Conservation (phyloP, 2,113 vertebrate genomes). For the Petrocephalus zakoni region DNA sequence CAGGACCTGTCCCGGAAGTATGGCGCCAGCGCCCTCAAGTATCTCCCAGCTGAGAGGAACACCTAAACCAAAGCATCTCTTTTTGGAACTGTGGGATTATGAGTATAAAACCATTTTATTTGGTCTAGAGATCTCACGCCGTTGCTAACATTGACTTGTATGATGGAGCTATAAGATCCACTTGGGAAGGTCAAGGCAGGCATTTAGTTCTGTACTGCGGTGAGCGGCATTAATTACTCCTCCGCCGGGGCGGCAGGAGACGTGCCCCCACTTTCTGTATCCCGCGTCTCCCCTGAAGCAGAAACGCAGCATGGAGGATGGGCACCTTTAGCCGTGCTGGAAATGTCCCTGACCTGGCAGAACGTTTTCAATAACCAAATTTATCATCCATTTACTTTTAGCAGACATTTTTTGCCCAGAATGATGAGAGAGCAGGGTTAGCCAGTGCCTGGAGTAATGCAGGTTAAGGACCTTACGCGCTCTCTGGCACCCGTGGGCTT, state of each 20-base stretch:
- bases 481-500: neutral
- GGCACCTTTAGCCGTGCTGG: neutral
- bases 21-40: slow-evolving; percentile 86
- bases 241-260: neutral
- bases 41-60: slow-evolving; percentile 84
- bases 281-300: neutral
- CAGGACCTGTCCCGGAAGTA: slow-evolving; percentile 89
- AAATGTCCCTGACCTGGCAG: neutral
- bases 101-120: neutral
- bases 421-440: neutral
- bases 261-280: neutral
- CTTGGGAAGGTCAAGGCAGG: neutral
- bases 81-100: neutral
- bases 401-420: neutral
- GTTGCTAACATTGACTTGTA: neutral
- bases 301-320: neutral
- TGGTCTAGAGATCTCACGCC: neutral
- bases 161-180: neutral
- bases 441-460: neutral
- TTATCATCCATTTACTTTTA: neutral
- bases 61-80: slow-evolving; percentile 39
- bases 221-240: neutral
- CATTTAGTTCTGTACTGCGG: neutral
- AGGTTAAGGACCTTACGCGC: neutral
- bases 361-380: neutral